A percentile compares a stretch with the other conserved stretches of the same genome.
Conservation (phyloP, 2,113 vertebrate species). For the Erythrolamprus reginae region DNA sequence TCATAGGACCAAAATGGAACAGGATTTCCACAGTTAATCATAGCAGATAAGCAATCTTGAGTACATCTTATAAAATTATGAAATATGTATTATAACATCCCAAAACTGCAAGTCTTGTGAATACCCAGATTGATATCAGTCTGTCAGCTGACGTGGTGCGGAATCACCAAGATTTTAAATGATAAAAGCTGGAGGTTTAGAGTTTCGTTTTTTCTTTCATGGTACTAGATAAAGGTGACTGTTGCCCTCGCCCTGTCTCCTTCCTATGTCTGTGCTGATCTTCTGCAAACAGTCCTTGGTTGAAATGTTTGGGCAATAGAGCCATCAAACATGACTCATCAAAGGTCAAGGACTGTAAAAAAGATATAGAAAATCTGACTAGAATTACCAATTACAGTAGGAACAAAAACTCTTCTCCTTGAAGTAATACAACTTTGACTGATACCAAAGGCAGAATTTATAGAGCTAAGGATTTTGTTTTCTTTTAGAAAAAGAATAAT, state of each 20-base stretch:
- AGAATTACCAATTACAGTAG: not conserved
- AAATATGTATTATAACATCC: not conserved
- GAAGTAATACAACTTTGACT: not conserved
- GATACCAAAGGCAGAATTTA: not conserved
- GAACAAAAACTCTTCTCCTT: not conserved
- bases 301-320: constrained; percentile 38
- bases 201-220: not conserved
- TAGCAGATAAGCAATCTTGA: not conserved
- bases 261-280: constrained; percentile 16
- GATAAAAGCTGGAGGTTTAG: not conserved
- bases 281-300: constrained; percentile 18
- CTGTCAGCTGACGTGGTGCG: not conserved
- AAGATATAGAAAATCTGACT: constrained; percentile 17
- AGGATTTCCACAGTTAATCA: not conserved
- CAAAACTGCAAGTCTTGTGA: not conserved
- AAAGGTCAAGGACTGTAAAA: constrained; percentile 29
- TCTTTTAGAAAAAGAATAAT: not conserved
- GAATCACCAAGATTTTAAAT: not conserved
- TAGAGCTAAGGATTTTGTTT: not conserved
- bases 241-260: not conserved
- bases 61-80: not conserved
- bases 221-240: constrained; percentile 19
- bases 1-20: not conserved
- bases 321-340: constrained; percentile 17
- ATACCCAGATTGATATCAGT: not conserved